These are phyloP conservation scores for Bungarus multicinctus DNA, from an alignment of 2,113 vertebrate genomes.

Conservation along the genomic window DNA sequence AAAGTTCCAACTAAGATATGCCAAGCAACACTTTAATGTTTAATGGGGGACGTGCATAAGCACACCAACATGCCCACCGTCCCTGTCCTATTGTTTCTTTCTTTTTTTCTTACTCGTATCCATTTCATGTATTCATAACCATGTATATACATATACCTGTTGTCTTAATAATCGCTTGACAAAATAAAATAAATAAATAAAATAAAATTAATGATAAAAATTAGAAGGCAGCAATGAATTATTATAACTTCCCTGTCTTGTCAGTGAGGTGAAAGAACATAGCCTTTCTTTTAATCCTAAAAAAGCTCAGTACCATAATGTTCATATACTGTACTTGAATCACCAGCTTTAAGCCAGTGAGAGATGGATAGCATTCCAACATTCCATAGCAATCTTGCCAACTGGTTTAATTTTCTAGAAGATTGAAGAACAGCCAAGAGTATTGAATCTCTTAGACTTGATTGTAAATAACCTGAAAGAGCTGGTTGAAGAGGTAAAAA, in stretches of 20 bases:
- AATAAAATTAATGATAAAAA: neutral
- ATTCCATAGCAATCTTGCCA: neutral
- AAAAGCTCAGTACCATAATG: neutral
- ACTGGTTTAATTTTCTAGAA: neutral
- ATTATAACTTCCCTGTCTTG: neutral
- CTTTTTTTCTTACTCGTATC: too few relatives aligned
- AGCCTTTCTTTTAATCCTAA: neutral
- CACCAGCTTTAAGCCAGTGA: neutral
- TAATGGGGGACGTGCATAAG: too few relatives aligned
- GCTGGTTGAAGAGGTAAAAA: neutral
- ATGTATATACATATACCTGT: too few relatives aligned
- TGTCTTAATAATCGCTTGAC: too few relatives aligned
- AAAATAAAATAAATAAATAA: too few relatives aligned
- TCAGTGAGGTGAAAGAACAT: too few relatives aligned
- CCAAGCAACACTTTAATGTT: neutral
- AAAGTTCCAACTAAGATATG: neutral
- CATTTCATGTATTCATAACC: too few relatives aligned
- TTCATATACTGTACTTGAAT: neutral
- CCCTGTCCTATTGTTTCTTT: too few relatives aligned
- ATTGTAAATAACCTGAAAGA: neutral
- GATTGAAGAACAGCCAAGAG: neutral
- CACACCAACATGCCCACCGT: too few relatives aligned
- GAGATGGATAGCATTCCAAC: neutral
- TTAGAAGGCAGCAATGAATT: neutral
- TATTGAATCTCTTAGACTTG: neutral